These are phyloP conservation scores for Falco columbarius DNA, from an alignment of 2,797 vertebrate species.

Conservation along the genomic window DNA sequence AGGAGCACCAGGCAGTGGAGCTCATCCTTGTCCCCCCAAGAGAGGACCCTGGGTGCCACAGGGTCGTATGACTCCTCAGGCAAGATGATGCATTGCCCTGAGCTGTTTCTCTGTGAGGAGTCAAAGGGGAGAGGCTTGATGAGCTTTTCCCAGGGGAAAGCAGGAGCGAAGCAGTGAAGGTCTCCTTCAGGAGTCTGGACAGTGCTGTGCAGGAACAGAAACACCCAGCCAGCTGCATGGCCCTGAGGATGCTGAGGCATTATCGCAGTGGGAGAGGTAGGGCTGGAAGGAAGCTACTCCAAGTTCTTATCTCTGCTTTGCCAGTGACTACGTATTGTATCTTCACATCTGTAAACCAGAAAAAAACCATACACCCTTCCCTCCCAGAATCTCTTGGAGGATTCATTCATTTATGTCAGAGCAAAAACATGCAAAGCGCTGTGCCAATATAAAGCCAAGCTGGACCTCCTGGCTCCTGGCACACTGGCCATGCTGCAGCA, in stretches of 20 bases:
- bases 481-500: not conserved
- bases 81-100: not conserved
- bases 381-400: not conserved
- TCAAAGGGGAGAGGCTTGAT: not conserved
- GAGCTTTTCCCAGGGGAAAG: not conserved
- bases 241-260: not conserved
- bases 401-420: not conserved
- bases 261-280: not conserved
- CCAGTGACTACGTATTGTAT: not conserved
- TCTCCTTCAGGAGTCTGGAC: not conserved
- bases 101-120: not conserved
- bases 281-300: not conserved
- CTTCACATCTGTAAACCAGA: not conserved
- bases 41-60: not conserved
- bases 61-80: not conserved
- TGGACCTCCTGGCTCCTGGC: not conserved
- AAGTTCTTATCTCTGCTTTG: not conserved
- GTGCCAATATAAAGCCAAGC: not conserved
- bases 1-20: not conserved
- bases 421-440: not conserved
- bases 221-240: not conserved
- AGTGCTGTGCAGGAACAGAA: not conserved
- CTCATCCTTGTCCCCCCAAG: rapidly evolving
- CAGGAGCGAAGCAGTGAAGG: not conserved
- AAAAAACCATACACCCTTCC: not conserved